Percentiles rank a stretch among this genome's conserved stretches.
phyloP scores from a whole-genome alignment of 1,140 invertebrate genomes.

The Trachelipus rathkii region DNA sequence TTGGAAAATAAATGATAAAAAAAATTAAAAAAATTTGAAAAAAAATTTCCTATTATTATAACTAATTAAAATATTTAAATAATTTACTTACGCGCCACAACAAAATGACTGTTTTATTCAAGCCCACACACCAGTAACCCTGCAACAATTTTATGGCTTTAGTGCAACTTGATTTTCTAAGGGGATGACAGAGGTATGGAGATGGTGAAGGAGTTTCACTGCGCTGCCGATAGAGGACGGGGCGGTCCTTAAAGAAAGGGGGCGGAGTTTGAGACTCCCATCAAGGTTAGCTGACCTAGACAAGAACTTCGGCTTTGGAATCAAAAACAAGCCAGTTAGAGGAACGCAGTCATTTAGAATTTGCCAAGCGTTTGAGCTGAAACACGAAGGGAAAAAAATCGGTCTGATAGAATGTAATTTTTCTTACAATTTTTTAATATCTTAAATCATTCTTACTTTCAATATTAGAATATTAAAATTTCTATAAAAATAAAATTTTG shows the following conservation, averaged over 20 bases:
- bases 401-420: too few species aligned
- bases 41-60: not conserved
- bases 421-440: too few species aligned
- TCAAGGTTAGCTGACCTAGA: constrained; percentile 2
- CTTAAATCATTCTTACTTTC: too few species aligned
- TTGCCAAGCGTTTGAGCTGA: too few species aligned
- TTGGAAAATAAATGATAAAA: too few species aligned
- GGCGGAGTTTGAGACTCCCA: not conserved
- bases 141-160: constrained; percentile 8
- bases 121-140: constrained; percentile 3
- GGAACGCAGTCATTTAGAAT: too few species aligned
- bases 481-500: too few species aligned
- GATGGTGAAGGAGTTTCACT: not conserved
- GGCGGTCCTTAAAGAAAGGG: constrained; percentile 5
- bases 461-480: too few species aligned
- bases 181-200: constrained; percentile 8
- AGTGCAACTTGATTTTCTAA: constrained; percentile 8
- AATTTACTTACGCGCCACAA: constrained; percentile 6
- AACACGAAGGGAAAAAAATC: too few species aligned
- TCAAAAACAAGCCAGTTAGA: not conserved
- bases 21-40: not conserved
- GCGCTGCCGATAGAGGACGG: not conserved
- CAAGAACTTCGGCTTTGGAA: not conserved
- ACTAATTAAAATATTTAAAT: not conserved
- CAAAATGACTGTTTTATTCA: not conserved